phyloP scores from a whole-genome alignment of 1,140 invertebrate genomes.

The Diabrotica virgifera region DNA sequence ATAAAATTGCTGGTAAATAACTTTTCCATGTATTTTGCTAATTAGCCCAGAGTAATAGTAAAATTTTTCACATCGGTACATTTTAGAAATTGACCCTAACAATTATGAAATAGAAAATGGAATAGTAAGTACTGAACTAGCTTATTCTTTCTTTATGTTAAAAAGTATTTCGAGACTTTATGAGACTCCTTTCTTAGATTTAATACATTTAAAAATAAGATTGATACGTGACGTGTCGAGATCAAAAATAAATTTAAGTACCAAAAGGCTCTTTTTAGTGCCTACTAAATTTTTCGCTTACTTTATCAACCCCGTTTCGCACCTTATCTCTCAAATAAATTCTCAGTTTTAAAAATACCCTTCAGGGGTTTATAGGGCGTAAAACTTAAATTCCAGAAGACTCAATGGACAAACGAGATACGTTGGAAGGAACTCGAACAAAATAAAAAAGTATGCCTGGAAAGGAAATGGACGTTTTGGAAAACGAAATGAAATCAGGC shows the following conservation, averaged over 20 bases:
- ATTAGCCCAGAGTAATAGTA: too few relatives aligned
- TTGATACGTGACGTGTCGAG: too few relatives aligned
- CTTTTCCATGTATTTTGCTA: too few relatives aligned
- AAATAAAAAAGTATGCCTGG: not conserved
- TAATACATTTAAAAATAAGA: too few relatives aligned
- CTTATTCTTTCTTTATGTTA: too few relatives aligned
- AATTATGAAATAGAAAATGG: too few relatives aligned
- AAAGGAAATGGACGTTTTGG: not conserved
- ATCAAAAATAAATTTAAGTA: not conserved
- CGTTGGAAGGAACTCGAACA: not conserved
- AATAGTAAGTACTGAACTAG: too few relatives aligned
- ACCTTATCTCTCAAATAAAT: slow-evolving; percentile 3
- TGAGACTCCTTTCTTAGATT: too few relatives aligned
- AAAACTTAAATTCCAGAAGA: slow-evolving; percentile 3
- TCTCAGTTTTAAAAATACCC: not conserved
- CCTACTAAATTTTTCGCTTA: not conserved
- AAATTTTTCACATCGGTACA: too few relatives aligned
- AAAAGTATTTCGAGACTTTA: too few relatives aligned
- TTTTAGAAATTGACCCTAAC: too few relatives aligned
- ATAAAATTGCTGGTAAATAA: too few relatives aligned
- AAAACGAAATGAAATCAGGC: slow-evolving; percentile 2
- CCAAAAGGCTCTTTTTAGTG: not conserved
- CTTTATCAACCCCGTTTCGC: not conserved
- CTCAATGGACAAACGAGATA: not conserved
- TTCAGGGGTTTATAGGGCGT: slow-evolving; percentile 1